A percentile compares a stretch with the other conserved stretches of the same genome.
These are phyloP conservation scores for Prolemur simus DNA, from an alignment of 2,113 vertebrate species.

Conservation along the genomic window DNA sequence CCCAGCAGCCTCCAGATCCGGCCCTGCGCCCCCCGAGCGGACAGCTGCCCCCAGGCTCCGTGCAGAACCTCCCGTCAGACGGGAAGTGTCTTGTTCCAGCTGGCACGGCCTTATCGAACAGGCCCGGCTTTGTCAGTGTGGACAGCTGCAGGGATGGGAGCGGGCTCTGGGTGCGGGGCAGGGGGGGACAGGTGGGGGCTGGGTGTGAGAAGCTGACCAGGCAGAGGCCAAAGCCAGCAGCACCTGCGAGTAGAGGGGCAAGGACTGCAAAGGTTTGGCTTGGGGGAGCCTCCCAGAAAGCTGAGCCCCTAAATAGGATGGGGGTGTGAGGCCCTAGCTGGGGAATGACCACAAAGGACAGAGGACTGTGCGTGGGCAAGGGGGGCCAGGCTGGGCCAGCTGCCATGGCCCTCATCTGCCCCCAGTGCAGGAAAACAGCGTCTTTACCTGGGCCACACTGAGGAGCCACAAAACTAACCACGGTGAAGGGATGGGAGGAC, in stretches of 20 bases:
- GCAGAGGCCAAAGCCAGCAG: background rate
- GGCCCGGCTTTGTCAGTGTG: slow-evolving; percentile 90
- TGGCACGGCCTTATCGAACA: slow-evolving; percentile 92
- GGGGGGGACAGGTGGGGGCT: background rate
- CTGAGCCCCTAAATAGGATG: background rate
- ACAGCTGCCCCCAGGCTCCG: slow-evolving; percentile 91
- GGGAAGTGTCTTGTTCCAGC: slow-evolving; percentile 91
- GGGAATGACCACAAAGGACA: background rate
- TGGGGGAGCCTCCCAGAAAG: background rate
- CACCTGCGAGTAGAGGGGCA: accelerated
- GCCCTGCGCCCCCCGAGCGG: slow-evolving; percentile 84
- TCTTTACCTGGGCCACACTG: background rate
- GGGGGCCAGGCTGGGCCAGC: too few species aligned
- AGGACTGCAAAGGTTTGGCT: background rate
- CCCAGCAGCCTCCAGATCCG: slow-evolving; percentile 42
- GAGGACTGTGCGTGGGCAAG: too few species aligned
- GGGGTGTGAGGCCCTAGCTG: too few species aligned
- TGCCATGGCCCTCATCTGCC: background rate
- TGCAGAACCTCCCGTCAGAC: slow-evolving; percentile 85
- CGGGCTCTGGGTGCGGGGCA: background rate
- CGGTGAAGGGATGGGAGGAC: background rate
- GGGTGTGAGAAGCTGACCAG: background rate
- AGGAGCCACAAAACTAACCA: background rate
- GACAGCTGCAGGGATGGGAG: slow-evolving; percentile 86
- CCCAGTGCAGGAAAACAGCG: background rate